Conservation (phyloP, 1,140 invertebrate genomes). For the Piezodorus guildinii region DNA sequence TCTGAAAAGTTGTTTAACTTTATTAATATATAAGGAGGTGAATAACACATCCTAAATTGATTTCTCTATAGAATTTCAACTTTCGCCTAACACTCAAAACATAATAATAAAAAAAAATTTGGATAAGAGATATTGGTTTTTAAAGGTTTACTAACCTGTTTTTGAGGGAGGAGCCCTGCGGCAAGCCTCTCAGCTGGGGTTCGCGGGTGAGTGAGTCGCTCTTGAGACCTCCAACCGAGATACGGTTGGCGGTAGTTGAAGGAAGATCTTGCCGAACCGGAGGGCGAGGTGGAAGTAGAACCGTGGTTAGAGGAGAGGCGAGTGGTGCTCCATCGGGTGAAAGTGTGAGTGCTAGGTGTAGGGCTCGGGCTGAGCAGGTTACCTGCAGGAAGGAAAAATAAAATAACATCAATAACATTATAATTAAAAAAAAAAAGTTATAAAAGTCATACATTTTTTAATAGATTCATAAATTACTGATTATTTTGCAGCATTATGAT, state of each 20-base stretch:
- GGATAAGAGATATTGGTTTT: background rate
- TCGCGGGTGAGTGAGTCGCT: conserved; percentile 58
- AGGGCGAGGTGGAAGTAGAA: conserved; percentile 44
- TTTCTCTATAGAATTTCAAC: too few species aligned
- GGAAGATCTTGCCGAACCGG: conserved; percentile 48
- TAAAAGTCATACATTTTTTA: too few species aligned
- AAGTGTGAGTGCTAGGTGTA: conserved; percentile 40
- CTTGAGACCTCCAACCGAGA: conserved; percentile 79
- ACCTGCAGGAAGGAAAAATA: conserved; percentile 8
- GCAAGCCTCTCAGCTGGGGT: conserved; percentile 69
- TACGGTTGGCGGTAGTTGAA: conserved; percentile 66
- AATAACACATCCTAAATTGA: too few species aligned
- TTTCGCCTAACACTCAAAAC: too few species aligned
- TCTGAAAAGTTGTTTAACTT: too few species aligned
- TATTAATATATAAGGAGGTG: too few species aligned
- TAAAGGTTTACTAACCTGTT: conserved; percentile 30
- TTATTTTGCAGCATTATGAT: too few species aligned
- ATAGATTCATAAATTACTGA: too few species aligned
- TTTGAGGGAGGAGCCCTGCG: conserved; percentile 39
- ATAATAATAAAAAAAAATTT: too few species aligned
- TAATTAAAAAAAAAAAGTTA: too few species aligned
- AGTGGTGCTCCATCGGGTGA: conserved; percentile 75
- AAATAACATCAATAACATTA: too few species aligned
- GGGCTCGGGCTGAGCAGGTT: conserved; percentile 35
- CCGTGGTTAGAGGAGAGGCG: conserved; percentile 58